A percentile compares a stretch with the other conserved stretches of the same genome.
Conservation (phyloP, 2,113 vertebrate genomes). For the Coturnix japonica region DNA sequence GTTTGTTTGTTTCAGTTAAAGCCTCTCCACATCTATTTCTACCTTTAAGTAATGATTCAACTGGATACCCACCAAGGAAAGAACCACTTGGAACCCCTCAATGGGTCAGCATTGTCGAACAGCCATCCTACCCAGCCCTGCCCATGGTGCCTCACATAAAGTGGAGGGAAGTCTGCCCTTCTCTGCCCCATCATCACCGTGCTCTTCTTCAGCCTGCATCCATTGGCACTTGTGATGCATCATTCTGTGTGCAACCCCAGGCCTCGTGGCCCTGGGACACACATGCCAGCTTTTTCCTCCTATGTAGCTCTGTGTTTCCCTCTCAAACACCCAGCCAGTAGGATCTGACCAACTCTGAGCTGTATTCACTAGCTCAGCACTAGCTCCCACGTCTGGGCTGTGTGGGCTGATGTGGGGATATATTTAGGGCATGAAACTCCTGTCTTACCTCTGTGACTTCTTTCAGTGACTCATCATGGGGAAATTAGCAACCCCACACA, state of each 20-base stretch:
- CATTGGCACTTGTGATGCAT: background rate
- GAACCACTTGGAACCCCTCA: too few species aligned
- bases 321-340: background rate
- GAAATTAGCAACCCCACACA: constrained; percentile 24
- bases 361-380: constrained; percentile 23
- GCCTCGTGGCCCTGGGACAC: background rate
- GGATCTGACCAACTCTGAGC: background rate
- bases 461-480: background rate
- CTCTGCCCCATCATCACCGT: background rate
- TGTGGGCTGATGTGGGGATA: background rate
- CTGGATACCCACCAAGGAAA: background rate
- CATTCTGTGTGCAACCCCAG: background rate
- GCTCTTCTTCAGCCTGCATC: background rate
- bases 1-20: background rate
- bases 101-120: background rate
- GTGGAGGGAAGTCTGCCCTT: accelerated
- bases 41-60: background rate
- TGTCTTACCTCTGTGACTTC: constrained; percentile 13
- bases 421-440: constrained; percentile 42
- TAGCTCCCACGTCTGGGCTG: background rate
- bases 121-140: background rate
- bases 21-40: background rate
- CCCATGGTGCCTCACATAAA: background rate
- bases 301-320: background rate
- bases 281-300: accelerated